Base-by-base conservation (phyloP, 2,888 invertebrate species). In the Dyspetes luteomarginatus region DNA sequence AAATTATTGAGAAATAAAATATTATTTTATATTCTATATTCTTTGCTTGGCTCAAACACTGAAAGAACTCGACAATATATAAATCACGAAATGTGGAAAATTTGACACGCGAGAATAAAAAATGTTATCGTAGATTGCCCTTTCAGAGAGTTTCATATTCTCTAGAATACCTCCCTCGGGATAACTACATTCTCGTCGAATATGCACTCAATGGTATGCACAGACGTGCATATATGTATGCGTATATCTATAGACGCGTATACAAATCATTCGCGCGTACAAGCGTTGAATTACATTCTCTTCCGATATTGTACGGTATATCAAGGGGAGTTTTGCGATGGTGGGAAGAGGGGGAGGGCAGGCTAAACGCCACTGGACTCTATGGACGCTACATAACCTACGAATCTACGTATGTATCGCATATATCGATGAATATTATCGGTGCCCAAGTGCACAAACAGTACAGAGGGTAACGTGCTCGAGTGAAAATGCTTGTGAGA, bases 201-300 rank as follows among this genome's bases (percentile, higher is more conserved):
- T 48, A 48, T 48, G 48, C 48, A 48, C 48, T 48, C 19, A 4
- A 1, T 5, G 5, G 48, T 48, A 48, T 48, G 19, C 5, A 45
- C 45, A 45, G 30, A 0, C 45, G 15, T 43, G n/a, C 43, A 43
- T n/a, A 43, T 43, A n/a, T 58, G 19, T 19, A 22, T 26, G 28
- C 0, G 19, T 41, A 36, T 19, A 15, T 12, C n/a, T 9, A 22
- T 4, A 12, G 9, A 60, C 41, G 9, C 5, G 9, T 17, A 0
- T 17, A 48, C 28, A 28, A 50, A 26, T 52, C 22, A 50, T 72
- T 60, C 41, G 41, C 26, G 45, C 55, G 26, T 64, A 7, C 72
- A n/a, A 64, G 69, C 55, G 2, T 45, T 22, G 30, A 56, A 71
- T 71, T 48, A 48, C 56, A 48, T 71, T 64, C 48, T 58, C 55